Evolutionary conservation across 1,140 invertebrate species (phyloP).

Genomic region (Macrobrachium nipponense): DNA sequence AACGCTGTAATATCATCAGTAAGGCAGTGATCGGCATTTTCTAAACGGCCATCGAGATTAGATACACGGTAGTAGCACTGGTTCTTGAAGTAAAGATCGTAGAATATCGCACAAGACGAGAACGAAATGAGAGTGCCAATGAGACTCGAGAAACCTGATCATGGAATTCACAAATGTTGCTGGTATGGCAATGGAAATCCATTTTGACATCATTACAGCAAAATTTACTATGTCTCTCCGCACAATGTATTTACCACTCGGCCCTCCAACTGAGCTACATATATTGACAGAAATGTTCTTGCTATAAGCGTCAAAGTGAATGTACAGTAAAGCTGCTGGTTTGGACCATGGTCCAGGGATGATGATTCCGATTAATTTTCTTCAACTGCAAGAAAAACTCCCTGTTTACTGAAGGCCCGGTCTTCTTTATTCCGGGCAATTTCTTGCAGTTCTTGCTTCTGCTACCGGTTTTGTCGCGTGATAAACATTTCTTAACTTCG

Average conservation of each 20-base stretch:
- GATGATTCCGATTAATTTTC: conserved; percentile 87
- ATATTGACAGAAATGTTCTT: conserved; percentile 95
- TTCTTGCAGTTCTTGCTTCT: neutral
- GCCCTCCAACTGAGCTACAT: conserved; percentile 95
- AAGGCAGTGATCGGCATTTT: conserved; percentile 96
- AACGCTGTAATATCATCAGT: conserved; percentile 97
- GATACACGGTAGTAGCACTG: conserved; percentile 83
- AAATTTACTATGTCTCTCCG: conserved; percentile 86
- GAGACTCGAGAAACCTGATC: conserved; percentile 93
- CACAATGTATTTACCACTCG: conserved; percentile 97
- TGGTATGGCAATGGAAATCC: conserved; percentile 94
- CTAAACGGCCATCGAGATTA: conserved; percentile 89
- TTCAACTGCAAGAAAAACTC: conserved; percentile 84
- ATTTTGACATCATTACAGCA: conserved; percentile 82
- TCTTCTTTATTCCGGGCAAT: conserved; percentile 6
- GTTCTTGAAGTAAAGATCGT: conserved; percentile 93
- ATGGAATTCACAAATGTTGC: conserved; percentile 98
- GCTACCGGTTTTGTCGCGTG: neutral
- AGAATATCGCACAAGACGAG: conserved; percentile 92
- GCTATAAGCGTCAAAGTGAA: conserved; percentile 89
- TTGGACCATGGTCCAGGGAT: conserved; percentile 86
- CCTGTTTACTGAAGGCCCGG: conserved; percentile 73
- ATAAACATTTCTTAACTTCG: conserved; percentile 39
- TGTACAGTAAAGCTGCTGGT: conserved; percentile 82
- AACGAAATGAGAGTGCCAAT: conserved; percentile 92